Evolutionary conservation across 2,888 invertebrate species (phyloP).

Genomic region (Digitonthophagus gazella): DNA sequence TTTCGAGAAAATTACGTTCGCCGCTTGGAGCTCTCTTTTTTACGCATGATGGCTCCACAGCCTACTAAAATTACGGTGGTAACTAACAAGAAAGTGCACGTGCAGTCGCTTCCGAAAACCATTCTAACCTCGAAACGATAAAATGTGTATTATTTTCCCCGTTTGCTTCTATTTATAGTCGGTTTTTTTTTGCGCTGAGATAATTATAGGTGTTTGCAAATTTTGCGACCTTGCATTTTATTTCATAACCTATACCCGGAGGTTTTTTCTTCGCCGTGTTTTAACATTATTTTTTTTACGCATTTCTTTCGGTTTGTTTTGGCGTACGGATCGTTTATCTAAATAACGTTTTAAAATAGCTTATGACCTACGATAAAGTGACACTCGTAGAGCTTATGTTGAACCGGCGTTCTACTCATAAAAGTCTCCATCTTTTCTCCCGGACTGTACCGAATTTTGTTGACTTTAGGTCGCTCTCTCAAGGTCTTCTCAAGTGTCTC

Average conservation of each 20-base stretch:
- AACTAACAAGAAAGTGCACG: neutral
- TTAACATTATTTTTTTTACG: neutral
- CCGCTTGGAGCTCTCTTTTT: slow-evolving; percentile 11
- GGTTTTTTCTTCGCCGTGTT: neutral
- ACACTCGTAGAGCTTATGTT: neutral
- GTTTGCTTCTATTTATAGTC: neutral
- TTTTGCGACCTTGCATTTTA: neutral
- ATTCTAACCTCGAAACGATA: neutral
- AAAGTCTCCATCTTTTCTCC: neutral
- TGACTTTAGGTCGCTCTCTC: neutral
- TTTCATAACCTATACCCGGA: neutral
- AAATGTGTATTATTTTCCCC: neutral
- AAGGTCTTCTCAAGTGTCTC: neutral
- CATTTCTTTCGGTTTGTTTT: neutral
- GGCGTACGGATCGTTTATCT: neutral
- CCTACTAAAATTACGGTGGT: slow-evolving; percentile 4
- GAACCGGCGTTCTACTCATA: neutral
- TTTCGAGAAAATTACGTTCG: neutral
- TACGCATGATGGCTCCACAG: slow-evolving; percentile 23
- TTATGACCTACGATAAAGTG: neutral
- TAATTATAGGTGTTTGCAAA: neutral
- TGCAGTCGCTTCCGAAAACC: neutral
- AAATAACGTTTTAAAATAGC: neutral
- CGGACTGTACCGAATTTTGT: neutral
- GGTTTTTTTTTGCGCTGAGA: neutral